Evolutionary conservation across 2,113 vertebrate genomes (phyloP).

Genomic region (Egretta garzetta): DNA sequence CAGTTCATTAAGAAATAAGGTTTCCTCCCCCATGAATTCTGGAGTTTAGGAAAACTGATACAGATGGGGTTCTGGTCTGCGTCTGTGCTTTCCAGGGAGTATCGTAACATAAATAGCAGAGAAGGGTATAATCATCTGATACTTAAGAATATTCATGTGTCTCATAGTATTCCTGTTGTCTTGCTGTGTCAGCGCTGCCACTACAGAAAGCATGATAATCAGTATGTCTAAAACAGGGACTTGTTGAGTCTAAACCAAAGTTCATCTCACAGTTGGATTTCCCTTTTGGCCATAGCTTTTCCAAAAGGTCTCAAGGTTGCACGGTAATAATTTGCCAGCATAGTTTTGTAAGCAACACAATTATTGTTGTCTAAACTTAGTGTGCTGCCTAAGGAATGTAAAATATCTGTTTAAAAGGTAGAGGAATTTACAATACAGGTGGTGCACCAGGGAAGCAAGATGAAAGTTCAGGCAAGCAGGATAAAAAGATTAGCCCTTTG

Average conservation of each 20-base stretch:
- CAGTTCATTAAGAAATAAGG: background rate
- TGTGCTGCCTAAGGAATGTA: slow-evolving; percentile 20
- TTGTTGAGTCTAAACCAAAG: background rate
- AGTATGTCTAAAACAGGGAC: background rate
- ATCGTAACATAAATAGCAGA: background rate
- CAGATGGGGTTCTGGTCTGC: slow-evolving; percentile 6
- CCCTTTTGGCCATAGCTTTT: background rate
- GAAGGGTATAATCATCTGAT: slow-evolving; percentile 1
- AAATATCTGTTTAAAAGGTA: background rate
- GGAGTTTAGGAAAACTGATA: background rate
- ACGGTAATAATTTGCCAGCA: background rate
- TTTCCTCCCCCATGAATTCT: background rate
- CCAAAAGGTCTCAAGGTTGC: background rate
- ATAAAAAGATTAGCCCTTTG: background rate
- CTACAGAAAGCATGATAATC: background rate
- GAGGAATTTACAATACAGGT: background rate
- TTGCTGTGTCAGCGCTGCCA: accelerated
- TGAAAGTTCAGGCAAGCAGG: slow-evolving; percentile 37
- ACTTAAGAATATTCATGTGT: background rate
- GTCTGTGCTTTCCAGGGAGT: background rate
- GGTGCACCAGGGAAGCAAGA: background rate
- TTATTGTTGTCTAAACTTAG: background rate
- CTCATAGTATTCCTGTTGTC: background rate
- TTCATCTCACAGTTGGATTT: background rate
- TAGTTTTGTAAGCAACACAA: background rate